Evolutionary conservation across 1,140 invertebrate genomes (phyloP), one percentile per base, ranked within the genome.

Genomic region (Bombus sibiricus): DNA sequence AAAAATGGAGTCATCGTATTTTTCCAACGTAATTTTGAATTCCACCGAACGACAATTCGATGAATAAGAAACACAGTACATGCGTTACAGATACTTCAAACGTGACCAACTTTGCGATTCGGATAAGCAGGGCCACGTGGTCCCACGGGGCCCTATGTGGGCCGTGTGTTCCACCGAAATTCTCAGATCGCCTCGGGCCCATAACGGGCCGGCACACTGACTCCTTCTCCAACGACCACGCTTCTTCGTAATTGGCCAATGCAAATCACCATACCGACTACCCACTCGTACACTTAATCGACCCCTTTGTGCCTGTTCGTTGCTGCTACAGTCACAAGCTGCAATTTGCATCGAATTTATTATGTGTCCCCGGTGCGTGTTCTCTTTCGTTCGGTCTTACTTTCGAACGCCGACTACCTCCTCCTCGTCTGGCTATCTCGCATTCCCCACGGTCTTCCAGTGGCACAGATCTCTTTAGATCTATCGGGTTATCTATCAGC

Each of bases 151-250:
- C 47, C 69, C 43, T 43, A 93, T 93, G 93, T 93, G 92, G 91
- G 92, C 90, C 91, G 89, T 88, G 78, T 88, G 86, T 90, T 85
- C 88, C 92, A 86, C 90, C 93, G 91, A 94, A 94, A 93, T 93
- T 91, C 90, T 88, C 91, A 93, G 28, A 73, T 93, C 92, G 94
- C 93, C 94, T 92, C 90, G 85, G 93, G 93, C 91, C 90, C 83
- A 93, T 94, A 94, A 94, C 94, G 94, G 94, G 92, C 86, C 92
- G 92, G 89, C 94, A 93, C 89, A 94, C 93, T 93, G 92, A 94
- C 93, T 94, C 88, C 80, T 88, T 93, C 91, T 43, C 77, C 87
- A 34, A 18, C 74, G 83, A 74, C 74, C 81, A 89, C 82, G 69
- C 73, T 87, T 85, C 86, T 57, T 53, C 32, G 76, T 85, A 86